Percentiles rank a stretch among this genome's conserved stretches.
phyloP scores from a whole-genome alignment of 1,140 invertebrate genomes.

The Propsilocerus akamusi region DNA sequence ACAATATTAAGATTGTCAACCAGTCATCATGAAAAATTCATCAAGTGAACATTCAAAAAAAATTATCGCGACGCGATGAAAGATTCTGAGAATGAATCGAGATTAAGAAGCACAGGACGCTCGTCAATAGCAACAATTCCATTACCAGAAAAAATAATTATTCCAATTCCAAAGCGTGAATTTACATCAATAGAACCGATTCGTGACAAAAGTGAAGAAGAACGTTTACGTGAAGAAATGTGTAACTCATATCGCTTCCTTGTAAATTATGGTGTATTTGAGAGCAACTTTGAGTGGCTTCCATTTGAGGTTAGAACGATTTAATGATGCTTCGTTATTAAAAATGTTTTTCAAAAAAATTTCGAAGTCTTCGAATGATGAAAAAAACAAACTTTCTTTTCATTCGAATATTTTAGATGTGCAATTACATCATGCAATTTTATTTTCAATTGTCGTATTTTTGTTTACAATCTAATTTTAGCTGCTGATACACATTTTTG shows the following conservation, averaged over 20 bases:
- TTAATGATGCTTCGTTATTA: too few relatives aligned
- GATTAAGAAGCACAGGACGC: background rate
- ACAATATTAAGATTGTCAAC: too few relatives aligned
- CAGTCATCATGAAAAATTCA: background rate
- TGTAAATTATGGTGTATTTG: background rate
- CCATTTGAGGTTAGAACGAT: background rate
- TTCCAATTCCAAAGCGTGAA: too few relatives aligned
- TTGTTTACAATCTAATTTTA: background rate
- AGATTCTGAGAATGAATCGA: background rate
- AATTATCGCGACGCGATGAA: background rate
- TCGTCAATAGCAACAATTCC: background rate
- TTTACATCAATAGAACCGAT: too few relatives aligned
- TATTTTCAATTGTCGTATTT: background rate
- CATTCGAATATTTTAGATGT: too few relatives aligned
- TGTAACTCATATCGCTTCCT: background rate
- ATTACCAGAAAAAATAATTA: background rate
- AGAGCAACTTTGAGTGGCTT: background rate
- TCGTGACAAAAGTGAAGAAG: background rate
- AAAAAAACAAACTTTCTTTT: too few relatives aligned
- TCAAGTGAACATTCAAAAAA: background rate
- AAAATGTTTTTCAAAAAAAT: too few relatives aligned
- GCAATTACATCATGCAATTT: too few relatives aligned
- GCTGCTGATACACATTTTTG: background rate
- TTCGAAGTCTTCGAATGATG: too few relatives aligned
- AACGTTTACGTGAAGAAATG: background rate